Evolutionary conservation across 2,797 vertebrate genomes (phyloP).

Genomic region (Brachyrhaphis roseni): DNA sequence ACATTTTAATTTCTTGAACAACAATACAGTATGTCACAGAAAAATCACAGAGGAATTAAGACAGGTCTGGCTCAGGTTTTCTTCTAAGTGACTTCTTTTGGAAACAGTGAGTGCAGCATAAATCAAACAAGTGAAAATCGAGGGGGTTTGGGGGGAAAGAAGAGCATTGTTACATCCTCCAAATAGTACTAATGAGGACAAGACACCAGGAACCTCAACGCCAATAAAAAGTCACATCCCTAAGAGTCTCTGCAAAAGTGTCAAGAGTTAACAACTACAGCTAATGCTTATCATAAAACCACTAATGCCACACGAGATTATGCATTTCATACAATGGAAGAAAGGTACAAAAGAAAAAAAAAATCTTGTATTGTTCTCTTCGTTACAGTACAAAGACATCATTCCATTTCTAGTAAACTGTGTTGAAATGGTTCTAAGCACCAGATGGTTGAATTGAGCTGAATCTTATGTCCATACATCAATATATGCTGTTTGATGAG

Average conservation of each 20-base stretch:
- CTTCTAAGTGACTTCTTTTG: conserved; percentile 72
- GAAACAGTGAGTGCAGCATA: conserved; percentile 80
- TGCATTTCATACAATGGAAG: conserved; percentile 74
- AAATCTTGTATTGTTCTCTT: conserved; percentile 64
- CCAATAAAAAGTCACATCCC: conserved; percentile 72
- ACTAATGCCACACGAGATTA: conserved; percentile 77
- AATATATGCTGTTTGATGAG: conserved; percentile 71
- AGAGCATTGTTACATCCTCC: conserved; percentile 64
- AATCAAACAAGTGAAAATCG: conserved; percentile 69
- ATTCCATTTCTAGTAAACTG: conserved; percentile 75
- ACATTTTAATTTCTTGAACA: conserved; percentile 80
- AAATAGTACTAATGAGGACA: conserved; percentile 73
- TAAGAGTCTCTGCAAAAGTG: conserved; percentile 73
- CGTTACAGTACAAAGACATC: conserved; percentile 85
- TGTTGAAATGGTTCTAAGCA: conserved; percentile 81
- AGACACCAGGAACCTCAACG: conserved; percentile 60
- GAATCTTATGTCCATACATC: conserved; percentile 70
- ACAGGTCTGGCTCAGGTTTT: conserved; percentile 87
- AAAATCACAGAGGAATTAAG: conserved; percentile 89
- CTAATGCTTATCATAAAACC: conserved; percentile 77
- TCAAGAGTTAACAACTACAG: conserved; percentile 76
- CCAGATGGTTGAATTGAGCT: conserved; percentile 76
- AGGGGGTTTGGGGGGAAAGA: conserved; percentile 5
- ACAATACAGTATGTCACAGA: conserved; percentile 90
- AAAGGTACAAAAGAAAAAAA: conserved; percentile 51